Evolutionary conservation across 2,113 vertebrate genomes (phyloP), one percentile per base, ranked within the genome.

Genomic region (Eulemur macaco): DNA sequence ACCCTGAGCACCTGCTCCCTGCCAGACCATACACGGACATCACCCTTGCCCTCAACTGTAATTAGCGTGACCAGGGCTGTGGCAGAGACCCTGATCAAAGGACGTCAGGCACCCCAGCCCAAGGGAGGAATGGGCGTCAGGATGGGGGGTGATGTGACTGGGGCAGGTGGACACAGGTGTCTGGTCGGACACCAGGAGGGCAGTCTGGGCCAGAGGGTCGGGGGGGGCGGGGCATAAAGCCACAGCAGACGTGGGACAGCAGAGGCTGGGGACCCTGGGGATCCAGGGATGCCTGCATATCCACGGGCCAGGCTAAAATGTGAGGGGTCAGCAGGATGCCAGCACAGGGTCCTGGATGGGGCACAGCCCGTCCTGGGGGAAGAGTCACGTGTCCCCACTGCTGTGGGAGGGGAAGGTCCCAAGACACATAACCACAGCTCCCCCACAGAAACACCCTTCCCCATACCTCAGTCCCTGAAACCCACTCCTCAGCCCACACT

Each of bases 21-120:
- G 42, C 31, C 66, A 54, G n/a, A 52, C 20, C 25, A 27, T 13
- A 64, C 21, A 31, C 39, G 4, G 11, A 23, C 29, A 0, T 1
- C 6, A 2, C 54, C 18, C 50, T 17, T 21, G 64, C 63, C 37
- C 37, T 17, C 1, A 25, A 1, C 8, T 6, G 12, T 8, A 2
- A 54, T 0, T 1, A 12, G 23, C 34, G 11, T 1, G 1, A 15
- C 31, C 4, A 52, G 39, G 63, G 78, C n/a, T 9, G 37, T 0
- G 8, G 10, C 68, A 63, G 80, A 58, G 52, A 29, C 68, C 42
- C 60, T 20, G 23, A 63, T 0, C 6, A 15, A 64, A 60, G 74
- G 74, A 15, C 0, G 0, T 37, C 9, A 3, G 64, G 12, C 23
- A 0, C 10, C 31, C 20, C 27, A 4, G 31, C 17, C 71, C 3